Percentiles rank a stretch among this genome's conserved stretches.
These are phyloP conservation scores for Thereva nobilitata DNA, from an alignment of 2,888 invertebrate genomes.

Conservation along the genomic window DNA sequence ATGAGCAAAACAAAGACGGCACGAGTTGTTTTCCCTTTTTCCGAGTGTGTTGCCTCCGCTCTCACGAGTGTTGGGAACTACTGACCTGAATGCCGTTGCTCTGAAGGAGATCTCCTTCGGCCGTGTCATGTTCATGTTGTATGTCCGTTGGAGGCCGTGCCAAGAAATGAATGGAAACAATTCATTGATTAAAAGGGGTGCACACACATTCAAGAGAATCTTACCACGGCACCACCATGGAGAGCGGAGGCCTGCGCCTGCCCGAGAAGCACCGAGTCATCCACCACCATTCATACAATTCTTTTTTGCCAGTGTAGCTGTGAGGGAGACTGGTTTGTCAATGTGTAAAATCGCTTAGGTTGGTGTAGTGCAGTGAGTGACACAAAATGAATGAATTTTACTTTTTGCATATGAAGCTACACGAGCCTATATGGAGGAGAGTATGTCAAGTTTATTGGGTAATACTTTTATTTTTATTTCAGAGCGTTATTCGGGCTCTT, in stretches of 20 bases:
- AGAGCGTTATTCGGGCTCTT: too few species aligned
- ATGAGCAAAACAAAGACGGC: constrained; percentile 10
- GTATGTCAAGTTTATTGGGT: too few species aligned
- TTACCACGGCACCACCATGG: not conserved
- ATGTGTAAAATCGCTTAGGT: too few species aligned
- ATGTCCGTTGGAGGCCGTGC: constrained; percentile 39
- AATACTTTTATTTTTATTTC: too few species aligned
- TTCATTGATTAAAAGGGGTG: constrained; percentile 43
- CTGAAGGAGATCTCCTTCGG: constrained; percentile 15
- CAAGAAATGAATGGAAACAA: constrained; percentile 43
- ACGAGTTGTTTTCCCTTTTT: not conserved
- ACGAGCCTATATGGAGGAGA: too few species aligned
- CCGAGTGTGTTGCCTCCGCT: not conserved
- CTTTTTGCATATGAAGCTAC: too few species aligned
- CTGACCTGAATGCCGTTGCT: constrained; percentile 20
- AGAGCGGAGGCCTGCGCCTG: not conserved
- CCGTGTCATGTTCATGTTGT: constrained; percentile 30
- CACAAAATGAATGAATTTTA: too few species aligned
- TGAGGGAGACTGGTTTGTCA: too few species aligned
- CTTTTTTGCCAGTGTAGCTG: too few species aligned
- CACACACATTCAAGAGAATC: not conserved
- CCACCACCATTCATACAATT: too few species aligned
- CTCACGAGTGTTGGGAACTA: not conserved
- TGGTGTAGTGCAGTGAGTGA: too few species aligned
- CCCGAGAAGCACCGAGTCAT: too few species aligned